These are phyloP conservation scores for Calonectris borealis DNA, from an alignment of 2,113 vertebrate genomes.

Conservation along the genomic window DNA sequence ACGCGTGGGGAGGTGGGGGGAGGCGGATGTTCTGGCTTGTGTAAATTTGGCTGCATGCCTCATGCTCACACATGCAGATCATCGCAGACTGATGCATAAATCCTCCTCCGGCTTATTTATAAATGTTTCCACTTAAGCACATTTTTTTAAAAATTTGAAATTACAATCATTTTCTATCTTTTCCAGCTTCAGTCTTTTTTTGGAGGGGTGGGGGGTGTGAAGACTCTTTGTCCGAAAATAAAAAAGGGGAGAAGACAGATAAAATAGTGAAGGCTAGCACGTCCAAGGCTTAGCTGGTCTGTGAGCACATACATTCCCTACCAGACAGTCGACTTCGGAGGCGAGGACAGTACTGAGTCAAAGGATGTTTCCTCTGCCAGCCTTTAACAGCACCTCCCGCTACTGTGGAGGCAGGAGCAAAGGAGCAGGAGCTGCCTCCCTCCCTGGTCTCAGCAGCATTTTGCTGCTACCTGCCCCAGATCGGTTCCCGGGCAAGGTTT, in stretches of 20 bases:
- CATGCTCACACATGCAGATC: not conserved
- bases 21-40: not conserved
- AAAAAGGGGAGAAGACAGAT: not conserved
- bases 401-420: not conserved
- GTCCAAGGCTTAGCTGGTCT: not conserved
- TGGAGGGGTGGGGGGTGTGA: accelerated
- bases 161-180: not conserved
- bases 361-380: not conserved
- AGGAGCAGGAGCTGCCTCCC: not conserved
- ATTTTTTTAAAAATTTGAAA: not conserved
- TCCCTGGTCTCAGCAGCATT: not conserved
- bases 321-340: not conserved
- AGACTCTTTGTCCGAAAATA: not conserved
- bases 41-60: not conserved
- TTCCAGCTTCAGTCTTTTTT: not conserved
- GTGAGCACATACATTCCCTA: not conserved
- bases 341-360: not conserved
- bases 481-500: not conserved
- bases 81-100: not conserved
- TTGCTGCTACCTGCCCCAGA: not conserved
- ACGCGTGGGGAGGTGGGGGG: not conserved
- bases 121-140: conserved; percentile 1
- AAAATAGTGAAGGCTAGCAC: not conserved
- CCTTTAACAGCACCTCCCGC: not conserved
- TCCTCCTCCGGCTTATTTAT: not conserved